Conservation (phyloP, 2,797 vertebrate species). For the Neomorphus geoffroyi region DNA sequence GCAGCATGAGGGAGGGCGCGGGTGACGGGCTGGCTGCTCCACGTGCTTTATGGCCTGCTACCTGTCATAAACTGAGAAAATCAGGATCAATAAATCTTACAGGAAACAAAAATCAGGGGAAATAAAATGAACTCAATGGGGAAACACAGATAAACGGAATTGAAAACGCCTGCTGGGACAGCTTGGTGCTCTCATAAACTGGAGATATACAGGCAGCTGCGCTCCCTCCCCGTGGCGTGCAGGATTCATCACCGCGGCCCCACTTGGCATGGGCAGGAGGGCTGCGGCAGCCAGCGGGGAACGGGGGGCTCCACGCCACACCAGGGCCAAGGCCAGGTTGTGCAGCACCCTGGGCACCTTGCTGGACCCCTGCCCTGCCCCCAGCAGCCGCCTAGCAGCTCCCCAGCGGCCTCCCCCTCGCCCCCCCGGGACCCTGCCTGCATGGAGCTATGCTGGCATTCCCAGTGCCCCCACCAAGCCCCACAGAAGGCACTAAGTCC, state of each 20-base stretch:
- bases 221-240: background rate
- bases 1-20: background rate
- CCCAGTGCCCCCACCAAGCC: background rate
- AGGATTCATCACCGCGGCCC: background rate
- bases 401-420: background rate
- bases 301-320: background rate
- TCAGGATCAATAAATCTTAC: conserved; percentile 56
- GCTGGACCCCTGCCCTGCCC: fast-evolving
- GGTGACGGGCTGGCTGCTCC: background rate
- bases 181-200: conserved; percentile 31
- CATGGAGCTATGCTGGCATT: background rate
- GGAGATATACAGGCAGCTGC: background rate
- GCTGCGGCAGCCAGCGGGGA: background rate
- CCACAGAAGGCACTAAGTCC: background rate
- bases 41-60: conserved; percentile 49
- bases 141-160: conserved; percentile 50
- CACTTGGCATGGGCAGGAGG: background rate
- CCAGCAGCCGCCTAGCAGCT: too few relatives aligned
- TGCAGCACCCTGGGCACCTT: fast-evolving
- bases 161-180: conserved; percentile 55
- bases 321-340: background rate
- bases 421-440: background rate
- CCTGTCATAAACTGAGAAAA: conserved; percentile 62
- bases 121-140: conserved; percentile 53
- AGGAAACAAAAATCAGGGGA: conserved; percentile 64